Evolutionary conservation across 1,140 invertebrate genomes (phyloP), one percentile per base, ranked within the genome.

Genomic region (Papilio dardanus): DNA sequence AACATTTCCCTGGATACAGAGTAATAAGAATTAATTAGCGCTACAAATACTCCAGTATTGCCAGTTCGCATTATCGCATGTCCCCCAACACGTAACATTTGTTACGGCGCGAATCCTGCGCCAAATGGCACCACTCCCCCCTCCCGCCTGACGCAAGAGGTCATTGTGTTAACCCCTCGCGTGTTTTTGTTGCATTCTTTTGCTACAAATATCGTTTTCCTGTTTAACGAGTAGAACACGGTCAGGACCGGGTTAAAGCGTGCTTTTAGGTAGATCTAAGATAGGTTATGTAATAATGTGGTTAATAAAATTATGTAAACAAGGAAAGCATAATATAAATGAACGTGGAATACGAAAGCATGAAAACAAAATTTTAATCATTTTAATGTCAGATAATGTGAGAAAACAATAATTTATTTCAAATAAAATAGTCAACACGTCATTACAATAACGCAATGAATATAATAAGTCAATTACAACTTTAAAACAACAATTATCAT

Each of bases 61-160:
- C 50, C 19, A 54, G 54, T 28, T 58, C 2, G 10, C 19, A 33
- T 24, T 33, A 40, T 21, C 66, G 66, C 66, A 19, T 68, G 65
- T 35, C n/a, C 16, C 33, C 16, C 6, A 35, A 67, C 66, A 68
- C 66, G 66, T 68, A 68, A 68, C 19, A 37, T 68, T 40, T 24
- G 21, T 58, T 58, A 58, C 21, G 54, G 3, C 54, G 21, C 21
- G 54, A 58, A 58, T 58, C 54, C 21, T 28, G 54, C 54, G 10
- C 54, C 50, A 73, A 73, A 50, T 73, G 69, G 69, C 69, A 54
- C 54, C 69, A 71, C 81, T 97, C 97, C 2, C 95, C 94, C 35
- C n/a, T 33, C 33, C 50, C 33, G n/a, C 66, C 66, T 71, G 69
- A 73, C 46, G 69, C 69, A 73, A 73, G 46, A 73, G 69, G 69